Percentiles rank a stretch among this genome's conserved stretches.
phyloP scores from a whole-genome alignment of 2,797 vertebrate genomes.

The Hydrophis major region DNA sequence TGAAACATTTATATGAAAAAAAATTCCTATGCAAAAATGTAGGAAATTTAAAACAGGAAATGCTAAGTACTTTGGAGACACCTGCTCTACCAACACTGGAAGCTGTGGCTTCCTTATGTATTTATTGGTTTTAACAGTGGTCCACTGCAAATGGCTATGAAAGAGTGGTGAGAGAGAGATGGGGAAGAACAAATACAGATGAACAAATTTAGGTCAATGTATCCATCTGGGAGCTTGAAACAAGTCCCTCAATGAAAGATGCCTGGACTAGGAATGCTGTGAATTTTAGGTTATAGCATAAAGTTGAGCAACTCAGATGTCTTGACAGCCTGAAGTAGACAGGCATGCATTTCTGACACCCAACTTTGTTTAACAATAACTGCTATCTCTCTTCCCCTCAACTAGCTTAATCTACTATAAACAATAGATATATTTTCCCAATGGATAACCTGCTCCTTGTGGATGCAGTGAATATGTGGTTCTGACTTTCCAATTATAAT shows the following conservation, averaged over 20 bases:
- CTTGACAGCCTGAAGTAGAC: not conserved
- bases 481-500: not conserved
- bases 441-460: not conserved
- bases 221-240: not conserved
- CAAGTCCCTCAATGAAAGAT: not conserved
- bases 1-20: not conserved
- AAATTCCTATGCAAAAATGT: not conserved
- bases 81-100: not conserved
- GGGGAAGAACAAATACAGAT: not conserved
- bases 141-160: not conserved
- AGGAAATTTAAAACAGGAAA: not conserved
- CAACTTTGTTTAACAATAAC: not conserved
- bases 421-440: not conserved
- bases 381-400: not conserved
- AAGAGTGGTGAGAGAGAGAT: not conserved
- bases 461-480: not conserved
- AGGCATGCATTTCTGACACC: not conserved
- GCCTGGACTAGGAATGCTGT: not conserved
- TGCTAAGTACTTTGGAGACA: not conserved
- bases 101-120: constrained; percentile 9
- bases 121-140: constrained; percentile 1
- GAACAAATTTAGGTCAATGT: not conserved
- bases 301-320: not conserved
- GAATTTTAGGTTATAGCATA: not conserved
- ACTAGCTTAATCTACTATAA: not conserved